Conservation (phyloP, 2,888 invertebrate species). For the Cylindroiulus punctatus region DNA sequence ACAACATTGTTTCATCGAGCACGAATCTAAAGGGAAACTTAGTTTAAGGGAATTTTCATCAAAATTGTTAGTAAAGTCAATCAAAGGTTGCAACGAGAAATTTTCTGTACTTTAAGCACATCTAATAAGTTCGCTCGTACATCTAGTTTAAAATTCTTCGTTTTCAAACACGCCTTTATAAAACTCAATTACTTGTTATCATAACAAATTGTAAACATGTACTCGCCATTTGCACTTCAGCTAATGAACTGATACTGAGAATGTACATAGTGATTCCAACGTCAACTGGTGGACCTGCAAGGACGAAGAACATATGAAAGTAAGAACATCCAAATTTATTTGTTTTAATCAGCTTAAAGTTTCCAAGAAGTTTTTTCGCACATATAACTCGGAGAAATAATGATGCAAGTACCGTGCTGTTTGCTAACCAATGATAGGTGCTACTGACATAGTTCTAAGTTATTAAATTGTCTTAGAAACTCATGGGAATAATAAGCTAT, state of each 20-base stretch:
- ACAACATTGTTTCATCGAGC: neutral
- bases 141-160: neutral
- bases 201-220: neutral
- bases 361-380: neutral
- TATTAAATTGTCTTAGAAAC: neutral
- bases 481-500: neutral
- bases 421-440: neutral
- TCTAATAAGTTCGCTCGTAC: too few relatives aligned
- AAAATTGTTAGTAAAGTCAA: neutral
- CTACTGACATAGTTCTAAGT: neutral
- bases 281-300: conserved; percentile 95
- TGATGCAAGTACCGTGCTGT: neutral
- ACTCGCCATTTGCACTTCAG: conserved; percentile 96
- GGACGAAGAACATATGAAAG: neutral
- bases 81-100: neutral
- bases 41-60: neutral
- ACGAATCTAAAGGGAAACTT: neutral
- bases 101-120: too few relatives aligned
- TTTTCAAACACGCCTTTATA: neutral
- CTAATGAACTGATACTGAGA: conserved; percentile 97
- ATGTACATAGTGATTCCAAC: conserved; percentile 98
- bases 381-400: neutral
- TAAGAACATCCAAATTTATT: too few relatives aligned
- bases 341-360: too few relatives aligned
- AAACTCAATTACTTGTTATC: neutral